Evolutionary conservation across 2,888 invertebrate species (phyloP).

Genomic region (Synanthedon formicaeformis): DNA sequence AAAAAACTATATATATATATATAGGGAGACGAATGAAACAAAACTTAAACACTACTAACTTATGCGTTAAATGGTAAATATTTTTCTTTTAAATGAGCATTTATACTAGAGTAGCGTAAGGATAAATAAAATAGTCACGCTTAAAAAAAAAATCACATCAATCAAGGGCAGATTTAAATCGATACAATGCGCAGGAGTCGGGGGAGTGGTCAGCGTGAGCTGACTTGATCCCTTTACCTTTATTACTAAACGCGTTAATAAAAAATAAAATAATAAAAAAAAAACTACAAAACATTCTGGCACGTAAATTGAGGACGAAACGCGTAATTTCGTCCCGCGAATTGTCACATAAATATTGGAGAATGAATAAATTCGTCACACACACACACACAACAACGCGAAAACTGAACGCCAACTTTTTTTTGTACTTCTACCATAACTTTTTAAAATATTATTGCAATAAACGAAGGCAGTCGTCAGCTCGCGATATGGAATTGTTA

Average conservation of each 20-base stretch:
- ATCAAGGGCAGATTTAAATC: conserved; percentile 24
- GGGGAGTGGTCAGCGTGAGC: conserved; percentile 27
- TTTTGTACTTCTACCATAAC: conserved; percentile 4
- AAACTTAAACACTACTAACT: conserved; percentile 49
- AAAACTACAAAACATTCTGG: conserved; percentile 61
- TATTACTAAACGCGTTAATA: conserved; percentile 24
- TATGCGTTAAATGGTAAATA: conserved; percentile 60
- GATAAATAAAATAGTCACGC: conserved; percentile 59
- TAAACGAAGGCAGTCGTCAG: conserved; percentile 31
- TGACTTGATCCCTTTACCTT: conserved; percentile 40
- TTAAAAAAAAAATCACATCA: conserved; percentile 49
- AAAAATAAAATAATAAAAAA: conserved; percentile 32
- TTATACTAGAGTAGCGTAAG: conserved; percentile 46
- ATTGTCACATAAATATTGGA: conserved; percentile 32
- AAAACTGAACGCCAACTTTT: conserved; percentile 14
- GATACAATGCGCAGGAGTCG: conserved; percentile 20
- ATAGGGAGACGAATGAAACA: conserved; percentile 29
- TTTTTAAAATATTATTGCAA: conserved; percentile 22
- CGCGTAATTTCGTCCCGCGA: conserved; percentile 29
- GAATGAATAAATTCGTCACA: conserved; percentile 47
- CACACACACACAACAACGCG: conserved; percentile 36
- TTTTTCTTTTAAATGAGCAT: conserved; percentile 58
- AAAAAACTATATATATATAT: conserved; percentile 20
- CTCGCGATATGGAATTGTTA: conserved; percentile 11
- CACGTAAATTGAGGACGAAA: conserved; percentile 54